Evolutionary conservation across 2,113 vertebrate species (phyloP).

Genomic region (Corynorhinus townsendii): DNA sequence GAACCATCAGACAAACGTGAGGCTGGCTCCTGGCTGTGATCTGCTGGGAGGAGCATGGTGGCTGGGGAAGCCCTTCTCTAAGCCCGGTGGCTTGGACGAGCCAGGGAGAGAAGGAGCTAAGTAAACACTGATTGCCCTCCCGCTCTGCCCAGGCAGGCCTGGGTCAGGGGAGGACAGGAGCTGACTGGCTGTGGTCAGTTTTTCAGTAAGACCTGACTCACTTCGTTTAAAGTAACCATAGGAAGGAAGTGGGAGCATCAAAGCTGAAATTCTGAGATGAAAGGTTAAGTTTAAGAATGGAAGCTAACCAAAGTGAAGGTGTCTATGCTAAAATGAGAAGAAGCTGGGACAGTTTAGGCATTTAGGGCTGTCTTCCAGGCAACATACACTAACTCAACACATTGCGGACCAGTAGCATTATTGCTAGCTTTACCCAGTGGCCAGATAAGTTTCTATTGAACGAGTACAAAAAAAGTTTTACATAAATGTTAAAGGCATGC

Average conservation of each 20-base stretch:
- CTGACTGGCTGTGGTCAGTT: slow-evolving; percentile 65
- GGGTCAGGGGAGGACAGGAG: background rate
- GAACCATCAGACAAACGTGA: background rate
- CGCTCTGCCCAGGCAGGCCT: background rate
- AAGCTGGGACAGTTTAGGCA: background rate
- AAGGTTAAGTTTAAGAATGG: slow-evolving; percentile 53
- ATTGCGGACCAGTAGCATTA: no score
- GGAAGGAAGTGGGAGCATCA: slow-evolving; percentile 77
- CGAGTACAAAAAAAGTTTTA: no score
- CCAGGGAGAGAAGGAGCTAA: background rate
- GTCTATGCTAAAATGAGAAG: background rate
- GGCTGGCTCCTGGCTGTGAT: background rate
- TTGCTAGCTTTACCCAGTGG: no score
- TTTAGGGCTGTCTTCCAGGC: background rate
- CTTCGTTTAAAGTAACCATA: slow-evolving; percentile 72
- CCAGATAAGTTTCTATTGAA: no score
- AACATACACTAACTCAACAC: no score
- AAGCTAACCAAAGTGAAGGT: background rate
- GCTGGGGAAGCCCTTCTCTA: slow-evolving; percentile 54
- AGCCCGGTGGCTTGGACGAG: slow-evolving; percentile 16
- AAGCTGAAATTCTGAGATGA: slow-evolving; percentile 66
- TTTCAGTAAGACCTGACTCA: slow-evolving; percentile 80
- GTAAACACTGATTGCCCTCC: background rate
- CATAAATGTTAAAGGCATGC: no score
- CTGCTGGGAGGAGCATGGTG: background rate